Evolutionary conservation across 2,797 vertebrate species (phyloP).

Genomic region (Fistularia commersonii): DNA sequence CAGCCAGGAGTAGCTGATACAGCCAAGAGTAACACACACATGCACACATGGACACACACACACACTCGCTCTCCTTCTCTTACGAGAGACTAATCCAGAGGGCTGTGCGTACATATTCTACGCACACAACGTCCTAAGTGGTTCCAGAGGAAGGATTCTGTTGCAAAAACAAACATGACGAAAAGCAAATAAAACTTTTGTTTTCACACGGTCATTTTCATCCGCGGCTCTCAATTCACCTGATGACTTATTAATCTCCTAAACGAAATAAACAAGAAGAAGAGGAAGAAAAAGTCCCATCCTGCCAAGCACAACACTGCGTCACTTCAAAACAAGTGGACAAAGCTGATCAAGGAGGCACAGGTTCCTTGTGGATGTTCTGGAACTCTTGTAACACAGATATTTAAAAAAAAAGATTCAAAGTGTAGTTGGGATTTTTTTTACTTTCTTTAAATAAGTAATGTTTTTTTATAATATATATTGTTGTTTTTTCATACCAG

Average conservation of each 20-base stretch:
- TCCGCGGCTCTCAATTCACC: constrained; percentile 30
- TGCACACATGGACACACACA: constrained; percentile 9
- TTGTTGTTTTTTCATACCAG: no score
- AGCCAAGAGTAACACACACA: constrained; percentile 39
- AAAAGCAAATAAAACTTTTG: constrained; percentile 12
- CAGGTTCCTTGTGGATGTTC: no score
- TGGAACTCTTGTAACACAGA: no score
- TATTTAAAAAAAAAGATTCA: no score
- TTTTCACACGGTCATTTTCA: constrained; percentile 17
- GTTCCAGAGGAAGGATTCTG: constrained; percentile 27
- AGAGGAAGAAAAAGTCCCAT: neutral
- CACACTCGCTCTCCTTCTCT: constrained; percentile 1
- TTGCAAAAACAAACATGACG: constrained; percentile 37
- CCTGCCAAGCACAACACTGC: constrained; percentile 9
- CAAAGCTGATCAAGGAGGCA: no score
- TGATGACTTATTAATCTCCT: constrained; percentile 27
- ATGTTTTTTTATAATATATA: no score
- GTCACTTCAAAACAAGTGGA: neutral
- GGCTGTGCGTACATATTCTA: no score
- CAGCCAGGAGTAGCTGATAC: constrained; percentile 21
- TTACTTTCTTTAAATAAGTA: no score
- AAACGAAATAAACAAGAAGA: constrained; percentile 30
- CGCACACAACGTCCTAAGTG: no score
- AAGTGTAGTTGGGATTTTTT: no score
- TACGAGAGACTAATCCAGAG: no score